Base-by-base conservation (phyloP, 2,113 vertebrate genomes). In the Caranx ignobilis region DNA sequence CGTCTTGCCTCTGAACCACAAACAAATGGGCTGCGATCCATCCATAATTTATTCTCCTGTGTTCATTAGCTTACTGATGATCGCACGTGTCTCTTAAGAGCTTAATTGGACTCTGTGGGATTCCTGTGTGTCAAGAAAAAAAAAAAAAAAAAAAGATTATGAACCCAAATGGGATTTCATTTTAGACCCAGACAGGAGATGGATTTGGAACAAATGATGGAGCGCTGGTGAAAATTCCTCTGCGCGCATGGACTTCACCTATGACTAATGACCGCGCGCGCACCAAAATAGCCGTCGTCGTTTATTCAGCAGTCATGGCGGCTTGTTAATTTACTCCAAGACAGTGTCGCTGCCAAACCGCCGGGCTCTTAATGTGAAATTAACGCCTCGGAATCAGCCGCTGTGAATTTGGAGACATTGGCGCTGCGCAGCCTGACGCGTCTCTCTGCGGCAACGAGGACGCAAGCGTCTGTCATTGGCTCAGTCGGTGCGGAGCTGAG, bases 371-470 rank as follows among this genome's bases (percentile, higher is more conserved):
- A 6, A 2, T 11, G 26, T 19, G 13, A 61, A 19, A 56, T 34
- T 9, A 61, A 54, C n/a, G 1, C 43, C 6, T 74, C 45, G 2
- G 11, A 12, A 39, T 15, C 26, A 31, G n/a, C 48, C 31, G 76
- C 48, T 62, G 65, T 18, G 52, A 7, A 48, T 63, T 11, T 54
- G 78, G 59, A 82, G 60, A 74, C 45, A 18, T 8, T 5, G 15
- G 56, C 50, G 31, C 43, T 16, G 74, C 69, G 72, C 88, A 55
- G 79, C 72, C 55, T 50, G 39, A 61, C 52, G 75, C 70, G 35
- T 37, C 61, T 69, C 70, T 85, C 71, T 86, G 87, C 89, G 6
- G 85, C 74, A 80, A 11, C 41, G 6, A 5, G 80, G 52, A 65
- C 64, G 52, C 79, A 79, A 63, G 32, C 21, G 76, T 6, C 45